Evolutionary conservation across 2,888 invertebrate species (phyloP).

Genomic region (Aspidapion aeneum): DNA sequence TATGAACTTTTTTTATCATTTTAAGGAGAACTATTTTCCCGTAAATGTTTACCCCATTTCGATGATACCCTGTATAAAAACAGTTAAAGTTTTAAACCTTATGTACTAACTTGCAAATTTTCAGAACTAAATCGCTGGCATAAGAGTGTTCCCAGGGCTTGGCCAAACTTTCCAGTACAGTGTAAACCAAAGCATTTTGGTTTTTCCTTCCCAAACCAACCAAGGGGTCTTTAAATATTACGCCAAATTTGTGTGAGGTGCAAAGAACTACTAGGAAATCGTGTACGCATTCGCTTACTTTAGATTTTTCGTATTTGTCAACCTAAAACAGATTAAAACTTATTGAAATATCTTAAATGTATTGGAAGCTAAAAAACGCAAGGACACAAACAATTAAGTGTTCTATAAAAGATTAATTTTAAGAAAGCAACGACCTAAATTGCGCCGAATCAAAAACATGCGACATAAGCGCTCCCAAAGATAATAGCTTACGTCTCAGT

Average conservation of each 20-base stretch:
- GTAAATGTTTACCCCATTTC: too few species aligned
- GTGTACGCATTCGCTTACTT: conserved; percentile 58
- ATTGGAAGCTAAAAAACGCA: neutral
- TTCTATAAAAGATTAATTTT: neutral
- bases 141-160: conserved; percentile 67
- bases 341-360: neutral
- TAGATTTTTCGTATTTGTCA: conserved; percentile 48
- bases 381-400: neutral
- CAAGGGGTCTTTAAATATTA: conserved; percentile 69
- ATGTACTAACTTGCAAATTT: conserved; percentile 50
- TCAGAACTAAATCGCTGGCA: conserved; percentile 59
- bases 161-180: conserved; percentile 61
- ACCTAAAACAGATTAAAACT: conserved; percentile 28
- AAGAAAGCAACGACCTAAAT: too few species aligned
- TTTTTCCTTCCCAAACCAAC: conserved; percentile 56
- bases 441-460: too few species aligned
- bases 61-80: too few species aligned
- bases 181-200: conserved; percentile 59
- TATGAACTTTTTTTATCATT: too few species aligned
- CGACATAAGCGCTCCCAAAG: too few species aligned
- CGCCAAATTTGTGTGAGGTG: conserved; percentile 72
- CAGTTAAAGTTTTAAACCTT: too few species aligned
- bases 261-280: conserved; percentile 70
- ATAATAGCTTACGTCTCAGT: too few species aligned
- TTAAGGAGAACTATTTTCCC: too few species aligned